Conservation (phyloP, 2,113 vertebrate species). For the Tragelaphus scriptus region DNA sequence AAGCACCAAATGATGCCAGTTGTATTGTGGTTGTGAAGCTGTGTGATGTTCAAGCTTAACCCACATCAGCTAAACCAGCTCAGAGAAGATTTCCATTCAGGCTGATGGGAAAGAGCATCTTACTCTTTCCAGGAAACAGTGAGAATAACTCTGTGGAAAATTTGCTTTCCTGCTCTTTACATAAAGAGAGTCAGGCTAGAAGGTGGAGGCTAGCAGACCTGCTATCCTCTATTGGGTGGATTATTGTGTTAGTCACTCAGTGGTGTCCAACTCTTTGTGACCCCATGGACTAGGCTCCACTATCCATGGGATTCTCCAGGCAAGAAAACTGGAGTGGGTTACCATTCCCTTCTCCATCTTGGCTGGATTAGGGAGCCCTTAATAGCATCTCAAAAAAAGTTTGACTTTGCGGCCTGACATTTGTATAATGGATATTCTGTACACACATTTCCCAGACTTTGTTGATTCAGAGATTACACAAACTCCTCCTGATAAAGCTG, state of each 20-base stretch:
- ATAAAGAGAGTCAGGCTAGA: not conserved
- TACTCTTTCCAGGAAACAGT: not conserved
- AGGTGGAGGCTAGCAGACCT: not conserved
- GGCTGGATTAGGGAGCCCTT: constrained; percentile 43
- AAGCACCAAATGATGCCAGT: not conserved
- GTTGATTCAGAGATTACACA: constrained; percentile 67
- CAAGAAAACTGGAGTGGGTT: not conserved
- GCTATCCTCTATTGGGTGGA: not conserved
- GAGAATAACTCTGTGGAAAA: not conserved
- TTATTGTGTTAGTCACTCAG: not conserved
- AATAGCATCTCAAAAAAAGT: constrained; percentile 22
- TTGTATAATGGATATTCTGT: constrained; percentile 58
- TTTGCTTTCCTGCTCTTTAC: not conserved
- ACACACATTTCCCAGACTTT: constrained; percentile 53
- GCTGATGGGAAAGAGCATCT: not conserved
- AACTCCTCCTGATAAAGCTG: constrained; percentile 57
- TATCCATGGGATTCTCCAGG: not conserved
- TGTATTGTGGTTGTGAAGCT: not conserved
- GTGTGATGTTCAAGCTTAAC: not conserved
- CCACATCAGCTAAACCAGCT: not conserved
- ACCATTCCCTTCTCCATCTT: not conserved
- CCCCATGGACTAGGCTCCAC: not conserved
- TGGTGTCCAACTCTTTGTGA: not conserved
- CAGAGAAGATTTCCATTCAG: not conserved
- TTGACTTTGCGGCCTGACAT: constrained; percentile 63